Evolutionary conservation across 1,140 invertebrate genomes (phyloP).

Genomic region (Centruroides vittatus): DNA sequence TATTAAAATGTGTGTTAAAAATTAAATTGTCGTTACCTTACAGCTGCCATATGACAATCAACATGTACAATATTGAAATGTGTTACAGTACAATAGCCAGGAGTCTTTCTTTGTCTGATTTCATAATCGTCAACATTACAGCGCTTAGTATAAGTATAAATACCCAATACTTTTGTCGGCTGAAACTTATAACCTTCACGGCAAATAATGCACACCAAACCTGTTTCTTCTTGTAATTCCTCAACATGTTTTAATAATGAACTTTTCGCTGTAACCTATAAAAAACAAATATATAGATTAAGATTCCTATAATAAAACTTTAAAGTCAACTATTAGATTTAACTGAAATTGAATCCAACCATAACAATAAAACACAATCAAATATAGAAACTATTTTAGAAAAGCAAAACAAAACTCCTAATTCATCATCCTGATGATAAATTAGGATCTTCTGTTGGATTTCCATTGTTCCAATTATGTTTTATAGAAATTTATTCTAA

Average conservation of each 20-base stretch:
- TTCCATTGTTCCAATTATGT: too few species aligned
- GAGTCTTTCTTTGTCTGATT: slow-evolving; percentile 55
- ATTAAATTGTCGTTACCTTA: slow-evolving; percentile 38
- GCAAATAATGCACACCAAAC: slow-evolving; percentile 94
- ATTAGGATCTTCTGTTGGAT: too few species aligned
- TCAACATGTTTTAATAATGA: slow-evolving; percentile 75
- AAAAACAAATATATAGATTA: too few species aligned
- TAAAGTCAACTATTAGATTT: too few species aligned
- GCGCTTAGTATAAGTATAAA: slow-evolving; percentile 94
- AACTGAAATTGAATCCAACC: too few species aligned
- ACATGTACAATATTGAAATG: slow-evolving; percentile 98
- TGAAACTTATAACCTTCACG: slow-evolving; percentile 94
- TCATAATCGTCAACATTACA: slow-evolving; percentile 91
- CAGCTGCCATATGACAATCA: slow-evolving; percentile 94
- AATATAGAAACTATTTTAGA: too few species aligned
- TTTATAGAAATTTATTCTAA: too few species aligned
- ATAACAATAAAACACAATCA: too few species aligned
- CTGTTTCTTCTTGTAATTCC: slow-evolving; percentile 86
- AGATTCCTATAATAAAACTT: too few species aligned
- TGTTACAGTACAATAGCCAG: slow-evolving; percentile 77
- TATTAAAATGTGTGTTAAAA: neutral
- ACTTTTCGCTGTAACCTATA: slow-evolving; percentile 39
- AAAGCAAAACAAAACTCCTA: too few species aligned
- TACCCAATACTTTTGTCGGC: slow-evolving; percentile 77
- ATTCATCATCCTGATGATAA: too few species aligned